A percentile compares a stretch with the other conserved stretches of the same genome.
phyloP scores from a whole-genome alignment of 2,888 invertebrate genomes.

The Oscheius sp. region DNA sequence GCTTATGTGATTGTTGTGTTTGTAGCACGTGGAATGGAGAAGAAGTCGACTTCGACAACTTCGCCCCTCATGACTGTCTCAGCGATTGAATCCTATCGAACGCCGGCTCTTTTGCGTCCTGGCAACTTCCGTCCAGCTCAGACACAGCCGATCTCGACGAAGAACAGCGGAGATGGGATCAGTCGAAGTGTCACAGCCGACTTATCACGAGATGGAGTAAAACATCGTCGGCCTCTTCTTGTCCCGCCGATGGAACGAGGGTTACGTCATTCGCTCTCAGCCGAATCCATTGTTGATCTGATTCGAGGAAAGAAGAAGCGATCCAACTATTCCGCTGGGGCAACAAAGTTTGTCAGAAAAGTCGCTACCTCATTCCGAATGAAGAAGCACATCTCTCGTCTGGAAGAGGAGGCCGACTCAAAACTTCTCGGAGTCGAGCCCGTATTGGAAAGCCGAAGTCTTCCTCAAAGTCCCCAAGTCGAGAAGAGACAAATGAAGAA shows the following conservation, averaged over 20 bases:
- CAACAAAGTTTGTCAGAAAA: constrained; percentile 44
- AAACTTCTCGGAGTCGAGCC: constrained; percentile 26
- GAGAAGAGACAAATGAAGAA: constrained; percentile 34
- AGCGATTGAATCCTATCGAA: background rate
- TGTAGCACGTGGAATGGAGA: constrained; percentile 1
- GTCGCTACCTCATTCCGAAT: constrained; percentile 53
- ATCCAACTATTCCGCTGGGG: constrained; percentile 4
- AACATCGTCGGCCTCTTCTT: constrained; percentile 22
- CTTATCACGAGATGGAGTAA: constrained; percentile 1
- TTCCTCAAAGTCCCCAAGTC: constrained; percentile 48
- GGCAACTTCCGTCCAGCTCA: constrained; percentile 5
- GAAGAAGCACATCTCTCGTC: constrained; percentile 16
- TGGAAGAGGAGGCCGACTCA: constrained; percentile 20
- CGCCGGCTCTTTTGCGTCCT: constrained; percentile 11
- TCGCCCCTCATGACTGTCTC: background rate
- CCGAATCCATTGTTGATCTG: constrained; percentile 36
- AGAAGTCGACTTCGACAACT: constrained; percentile 1
- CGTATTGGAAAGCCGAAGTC: constrained; percentile 34
- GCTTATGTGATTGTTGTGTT: constrained; percentile 18
- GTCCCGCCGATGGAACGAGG: constrained; percentile 7
- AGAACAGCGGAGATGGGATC: background rate
- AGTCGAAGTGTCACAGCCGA: background rate
- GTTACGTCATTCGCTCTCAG: constrained; percentile 35
- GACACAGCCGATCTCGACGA: constrained; percentile 6
- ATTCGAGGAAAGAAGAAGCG: constrained; percentile 30